phyloP scores from a whole-genome alignment of 2,113 vertebrate genomes.

The Benthochromis sp. region DNA sequence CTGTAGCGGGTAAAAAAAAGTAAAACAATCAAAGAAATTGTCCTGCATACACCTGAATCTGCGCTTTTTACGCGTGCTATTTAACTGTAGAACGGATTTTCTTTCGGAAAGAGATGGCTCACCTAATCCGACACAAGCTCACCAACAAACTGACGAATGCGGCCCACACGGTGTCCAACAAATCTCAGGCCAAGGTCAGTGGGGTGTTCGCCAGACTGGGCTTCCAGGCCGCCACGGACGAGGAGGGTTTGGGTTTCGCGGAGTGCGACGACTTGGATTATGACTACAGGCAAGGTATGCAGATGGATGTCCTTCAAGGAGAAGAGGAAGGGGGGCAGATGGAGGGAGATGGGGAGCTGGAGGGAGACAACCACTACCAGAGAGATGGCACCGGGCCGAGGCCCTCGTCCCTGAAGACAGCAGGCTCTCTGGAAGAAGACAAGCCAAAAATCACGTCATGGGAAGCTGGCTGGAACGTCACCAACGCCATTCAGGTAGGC shows the following conservation, averaged over 20 bases:
- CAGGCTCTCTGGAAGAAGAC: slow-evolving; percentile 72
- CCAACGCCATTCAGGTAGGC: slow-evolving; percentile 96
- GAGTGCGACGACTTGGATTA: slow-evolving; percentile 92
- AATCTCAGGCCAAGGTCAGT: slow-evolving; percentile 94
- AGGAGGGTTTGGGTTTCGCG: slow-evolving; percentile 88
- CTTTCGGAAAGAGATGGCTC: slow-evolving; percentile 75
- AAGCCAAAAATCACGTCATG: slow-evolving; percentile 92
- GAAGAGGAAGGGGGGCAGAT: slow-evolving; percentile 63
- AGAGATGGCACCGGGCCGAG: slow-evolving; percentile 78
- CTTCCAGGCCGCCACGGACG: slow-evolving; percentile 92
- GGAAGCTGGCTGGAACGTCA: slow-evolving; percentile 98
- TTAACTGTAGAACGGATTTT: not conserved
- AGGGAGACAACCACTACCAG: slow-evolving; percentile 91
- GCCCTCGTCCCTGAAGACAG: slow-evolving; percentile 75
- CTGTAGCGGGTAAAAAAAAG: not conserved
- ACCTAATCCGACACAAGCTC: slow-evolving; percentile 88
- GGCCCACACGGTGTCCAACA: slow-evolving; percentile 86
- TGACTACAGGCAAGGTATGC: slow-evolving; percentile 89
- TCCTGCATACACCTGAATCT: not conserved
- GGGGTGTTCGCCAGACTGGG: slow-evolving; percentile 92
- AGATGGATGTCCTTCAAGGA: slow-evolving; percentile 86
- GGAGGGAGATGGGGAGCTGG: slow-evolving; percentile 71
- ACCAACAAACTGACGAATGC: slow-evolving; percentile 82
- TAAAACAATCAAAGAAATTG: not conserved
- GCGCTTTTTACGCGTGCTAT: not conserved